A percentile compares a stretch with the other conserved stretches of the same genome.
Evolutionary conservation across 2,888 invertebrate species (phyloP).

Genomic region (Dasypogon diadema): DNA sequence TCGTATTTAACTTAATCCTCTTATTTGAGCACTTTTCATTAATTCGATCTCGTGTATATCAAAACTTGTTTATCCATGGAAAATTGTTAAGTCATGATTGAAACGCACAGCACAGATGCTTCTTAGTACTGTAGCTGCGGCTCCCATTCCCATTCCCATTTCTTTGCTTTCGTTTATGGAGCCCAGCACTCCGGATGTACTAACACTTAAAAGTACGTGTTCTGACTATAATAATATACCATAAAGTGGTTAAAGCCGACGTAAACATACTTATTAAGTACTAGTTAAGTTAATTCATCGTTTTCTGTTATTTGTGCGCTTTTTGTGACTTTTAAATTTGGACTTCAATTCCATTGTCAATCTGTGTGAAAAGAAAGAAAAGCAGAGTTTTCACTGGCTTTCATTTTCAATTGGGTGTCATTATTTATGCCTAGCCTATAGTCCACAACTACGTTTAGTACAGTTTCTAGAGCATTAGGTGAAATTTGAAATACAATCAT

Average conservation of each 20-base stretch:
- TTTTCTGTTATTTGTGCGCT: background rate
- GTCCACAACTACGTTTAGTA: background rate
- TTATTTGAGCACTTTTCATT: slow-evolving; percentile 23
- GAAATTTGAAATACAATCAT: background rate
- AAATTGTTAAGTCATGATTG: slow-evolving; percentile 30
- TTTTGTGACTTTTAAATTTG: background rate
- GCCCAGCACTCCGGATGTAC: slow-evolving; percentile 1
- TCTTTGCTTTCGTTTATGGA: background rate
- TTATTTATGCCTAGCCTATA: slow-evolving; percentile 30
- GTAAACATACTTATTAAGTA: slow-evolving; percentile 4
- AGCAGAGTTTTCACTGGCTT: slow-evolving; percentile 26
- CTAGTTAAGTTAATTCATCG: background rate
- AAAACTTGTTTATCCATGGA: slow-evolving; percentile 34
- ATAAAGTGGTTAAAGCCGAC: background rate
- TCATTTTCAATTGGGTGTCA: slow-evolving; percentile 35
- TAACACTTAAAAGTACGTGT: background rate
- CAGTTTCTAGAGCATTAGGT: slow-evolving; percentile 22
- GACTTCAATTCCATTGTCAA: slow-evolving; percentile 16
- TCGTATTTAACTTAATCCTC: slow-evolving; percentile 44
- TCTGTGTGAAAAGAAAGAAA: slow-evolving; percentile 1
- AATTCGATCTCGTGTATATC: slow-evolving; percentile 14
- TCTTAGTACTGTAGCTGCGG: background rate
- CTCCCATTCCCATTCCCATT: background rate
- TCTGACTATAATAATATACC: slow-evolving; percentile 19
- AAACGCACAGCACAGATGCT: background rate